Conservation (phyloP, 1,140 invertebrate genomes). For the Drosophila truncata region DNA sequence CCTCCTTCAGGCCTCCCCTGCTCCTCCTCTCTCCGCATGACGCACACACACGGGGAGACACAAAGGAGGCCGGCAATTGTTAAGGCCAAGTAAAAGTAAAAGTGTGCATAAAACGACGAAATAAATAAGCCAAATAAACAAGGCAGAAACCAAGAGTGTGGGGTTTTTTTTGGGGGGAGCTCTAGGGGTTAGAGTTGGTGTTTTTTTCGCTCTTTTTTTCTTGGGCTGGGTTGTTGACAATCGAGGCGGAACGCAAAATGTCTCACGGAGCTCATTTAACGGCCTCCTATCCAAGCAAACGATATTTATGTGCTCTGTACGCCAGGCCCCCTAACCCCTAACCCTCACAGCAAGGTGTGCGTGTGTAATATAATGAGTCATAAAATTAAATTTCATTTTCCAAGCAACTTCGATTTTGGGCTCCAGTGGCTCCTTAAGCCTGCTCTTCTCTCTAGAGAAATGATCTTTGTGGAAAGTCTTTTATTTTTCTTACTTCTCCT, state of each 20-base stretch:
- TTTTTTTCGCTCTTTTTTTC: not conserved
- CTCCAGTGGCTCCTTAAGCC: not conserved
- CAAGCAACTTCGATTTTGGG: slow-evolving; percentile 39
- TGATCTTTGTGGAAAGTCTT: slow-evolving; percentile 14
- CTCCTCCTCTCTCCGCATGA: slow-evolving; percentile 15
- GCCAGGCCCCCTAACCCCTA: not conserved
- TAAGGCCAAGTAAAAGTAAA: slow-evolving; percentile 68
- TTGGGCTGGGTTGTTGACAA: slow-evolving; percentile 40
- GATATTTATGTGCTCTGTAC: slow-evolving; percentile 50
- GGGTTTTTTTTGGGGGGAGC: not conserved
- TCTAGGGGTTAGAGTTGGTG: not conserved
- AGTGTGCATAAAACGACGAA: slow-evolving; percentile 64
- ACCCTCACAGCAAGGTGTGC: slow-evolving; percentile 10
- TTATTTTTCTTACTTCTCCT: not conserved
- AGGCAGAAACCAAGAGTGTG: not conserved
- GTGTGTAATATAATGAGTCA: slow-evolving; percentile 74
- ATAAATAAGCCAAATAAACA: slow-evolving; percentile 81
- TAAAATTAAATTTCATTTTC: slow-evolving; percentile 75
- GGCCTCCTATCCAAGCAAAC: slow-evolving; percentile 38
- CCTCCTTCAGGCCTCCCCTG: not conserved
- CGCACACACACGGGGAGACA: slow-evolving; percentile 30
- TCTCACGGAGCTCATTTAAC: slow-evolving; percentile 74
- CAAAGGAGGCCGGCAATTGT: slow-evolving; percentile 55
- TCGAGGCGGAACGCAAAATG: slow-evolving; percentile 40
- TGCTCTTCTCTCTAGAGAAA: slow-evolving; percentile 3